phyloP scores from a whole-genome alignment of 2,797 vertebrate species.

The Phaenicophaeus curvirostris region DNA sequence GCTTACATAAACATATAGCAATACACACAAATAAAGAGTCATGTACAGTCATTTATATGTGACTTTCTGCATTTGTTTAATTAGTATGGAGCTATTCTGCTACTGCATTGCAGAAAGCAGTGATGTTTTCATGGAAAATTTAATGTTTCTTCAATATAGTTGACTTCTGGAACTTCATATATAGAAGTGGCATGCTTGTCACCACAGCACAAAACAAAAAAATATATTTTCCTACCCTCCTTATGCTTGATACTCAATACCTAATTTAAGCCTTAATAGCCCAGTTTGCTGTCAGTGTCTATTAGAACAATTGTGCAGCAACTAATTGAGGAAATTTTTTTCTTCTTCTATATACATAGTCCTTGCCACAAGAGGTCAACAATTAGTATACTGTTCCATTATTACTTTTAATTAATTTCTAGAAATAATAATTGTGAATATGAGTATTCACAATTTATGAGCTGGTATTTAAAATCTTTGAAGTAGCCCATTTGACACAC shows the following conservation, averaged over 20 bases:
- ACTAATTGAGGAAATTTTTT: not conserved
- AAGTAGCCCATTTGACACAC: slow-evolving; percentile 9
- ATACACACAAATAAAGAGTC: not conserved
- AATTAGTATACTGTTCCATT: slow-evolving; percentile 10
- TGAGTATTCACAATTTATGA: slow-evolving; percentile 28
- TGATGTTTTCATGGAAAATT: slow-evolving; percentile 41
- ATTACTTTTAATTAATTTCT: slow-evolving; percentile 32
- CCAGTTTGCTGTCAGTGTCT: not conserved
- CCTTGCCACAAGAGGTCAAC: slow-evolving; percentile 5
- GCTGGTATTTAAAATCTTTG: slow-evolving; percentile 10
- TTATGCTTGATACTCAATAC: not conserved
- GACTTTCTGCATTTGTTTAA: slow-evolving; percentile 36
- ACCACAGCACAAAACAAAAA: not conserved
- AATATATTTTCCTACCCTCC: not conserved
- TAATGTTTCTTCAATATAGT: not conserved
- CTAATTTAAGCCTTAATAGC: not conserved
- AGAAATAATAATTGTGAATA: slow-evolving; percentile 51
- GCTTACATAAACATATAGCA: not conserved
- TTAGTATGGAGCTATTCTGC: not conserved
- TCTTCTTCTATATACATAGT: not conserved
- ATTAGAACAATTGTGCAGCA: not conserved
- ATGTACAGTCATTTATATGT: not conserved
- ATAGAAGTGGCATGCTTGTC: not conserved
- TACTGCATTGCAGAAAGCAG: not conserved
- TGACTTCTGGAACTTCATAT: slow-evolving; percentile 32